Evolutionary conservation across 2,888 invertebrate genomes (phyloP).

Genomic region (Autographa gamma): DNA sequence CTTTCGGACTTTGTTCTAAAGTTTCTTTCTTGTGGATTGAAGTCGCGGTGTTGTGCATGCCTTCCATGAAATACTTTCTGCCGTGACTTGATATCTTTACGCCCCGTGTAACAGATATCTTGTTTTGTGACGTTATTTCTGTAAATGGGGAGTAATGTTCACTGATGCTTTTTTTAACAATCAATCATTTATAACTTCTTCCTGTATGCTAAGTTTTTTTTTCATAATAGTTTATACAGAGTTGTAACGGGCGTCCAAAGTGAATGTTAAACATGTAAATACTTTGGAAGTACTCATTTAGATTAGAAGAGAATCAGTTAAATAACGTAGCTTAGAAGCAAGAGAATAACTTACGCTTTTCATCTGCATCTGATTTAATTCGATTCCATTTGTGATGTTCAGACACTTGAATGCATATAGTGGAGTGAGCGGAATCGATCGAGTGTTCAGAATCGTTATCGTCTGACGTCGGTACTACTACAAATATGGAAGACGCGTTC

Average conservation of each 20-base stretch:
- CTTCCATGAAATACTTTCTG: slow-evolving; percentile 33
- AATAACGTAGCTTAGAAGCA: no score
- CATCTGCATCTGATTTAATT: not conserved
- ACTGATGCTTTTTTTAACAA: no score
- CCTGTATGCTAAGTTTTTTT: no score
- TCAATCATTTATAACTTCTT: no score
- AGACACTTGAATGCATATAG: slow-evolving; percentile 34
- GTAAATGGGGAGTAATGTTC: not conserved
- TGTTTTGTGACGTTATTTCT: not conserved
- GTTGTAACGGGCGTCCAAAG: no score
- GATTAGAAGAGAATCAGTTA: no score
- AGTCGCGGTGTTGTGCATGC: slow-evolving; percentile 13
- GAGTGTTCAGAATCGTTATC: slow-evolving; percentile 50
- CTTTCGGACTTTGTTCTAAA: not conserved
- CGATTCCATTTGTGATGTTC: slow-evolving; percentile 7
- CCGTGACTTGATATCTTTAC: slow-evolving; percentile 30
- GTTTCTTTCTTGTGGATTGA: slow-evolving; percentile 12
- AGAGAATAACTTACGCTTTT: slow-evolving; percentile 10
- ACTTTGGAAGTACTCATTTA: no score
- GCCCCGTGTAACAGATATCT: slow-evolving; percentile 8
- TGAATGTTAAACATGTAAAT: no score
- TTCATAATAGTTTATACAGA: no score
- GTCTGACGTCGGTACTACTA: slow-evolving; percentile 65
- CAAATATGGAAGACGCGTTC: slow-evolving; percentile 65
- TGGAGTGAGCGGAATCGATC: slow-evolving; percentile 14